Evolutionary conservation across 2,113 vertebrate genomes (phyloP).

Genomic region (Danio rerio): DNA sequence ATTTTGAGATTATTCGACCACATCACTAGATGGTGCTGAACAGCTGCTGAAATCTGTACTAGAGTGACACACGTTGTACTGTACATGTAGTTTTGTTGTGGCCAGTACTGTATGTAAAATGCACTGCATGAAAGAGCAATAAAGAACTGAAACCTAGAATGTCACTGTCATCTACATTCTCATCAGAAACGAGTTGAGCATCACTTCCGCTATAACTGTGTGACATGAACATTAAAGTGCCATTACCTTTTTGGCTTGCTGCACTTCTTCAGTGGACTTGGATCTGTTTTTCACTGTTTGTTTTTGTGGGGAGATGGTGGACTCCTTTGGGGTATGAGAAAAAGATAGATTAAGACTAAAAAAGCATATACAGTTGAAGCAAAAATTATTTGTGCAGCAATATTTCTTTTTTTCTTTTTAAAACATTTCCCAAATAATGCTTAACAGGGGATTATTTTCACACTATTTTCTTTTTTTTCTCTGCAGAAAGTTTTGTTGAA

Average conservation of each 20-base stretch:
- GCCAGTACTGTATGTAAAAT: background rate
- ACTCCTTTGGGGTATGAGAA: slow-evolving; percentile 29
- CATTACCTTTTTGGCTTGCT: slow-evolving; percentile 74
- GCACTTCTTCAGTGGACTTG: slow-evolving; percentile 73
- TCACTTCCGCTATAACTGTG: background rate
- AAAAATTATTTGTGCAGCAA: too few relatives aligned
- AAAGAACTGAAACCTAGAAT: too few relatives aligned
- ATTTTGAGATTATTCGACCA: slow-evolving; percentile 13
- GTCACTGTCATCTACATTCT: background rate
- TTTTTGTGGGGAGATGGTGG: slow-evolving; percentile 68
- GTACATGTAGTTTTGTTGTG: background rate
- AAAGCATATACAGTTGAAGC: background rate
- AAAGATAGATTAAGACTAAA: background rate
- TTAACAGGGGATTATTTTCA: too few relatives aligned
- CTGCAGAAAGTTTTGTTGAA: too few relatives aligned
- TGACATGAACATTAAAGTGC: background rate
- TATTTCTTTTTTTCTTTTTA: too few relatives aligned
- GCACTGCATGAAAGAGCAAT: background rate
- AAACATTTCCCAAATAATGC: too few relatives aligned
- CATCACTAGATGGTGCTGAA: slow-evolving; percentile 56
- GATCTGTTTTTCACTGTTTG: slow-evolving; percentile 69
- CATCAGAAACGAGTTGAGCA: background rate
- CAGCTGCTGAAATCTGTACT: slow-evolving; percentile 20
- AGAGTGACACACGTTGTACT: background rate
- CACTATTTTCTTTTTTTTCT: too few relatives aligned